Evolutionary conservation across 2,888 invertebrate genomes (phyloP).

Genomic region (Neria commutata): DNA sequence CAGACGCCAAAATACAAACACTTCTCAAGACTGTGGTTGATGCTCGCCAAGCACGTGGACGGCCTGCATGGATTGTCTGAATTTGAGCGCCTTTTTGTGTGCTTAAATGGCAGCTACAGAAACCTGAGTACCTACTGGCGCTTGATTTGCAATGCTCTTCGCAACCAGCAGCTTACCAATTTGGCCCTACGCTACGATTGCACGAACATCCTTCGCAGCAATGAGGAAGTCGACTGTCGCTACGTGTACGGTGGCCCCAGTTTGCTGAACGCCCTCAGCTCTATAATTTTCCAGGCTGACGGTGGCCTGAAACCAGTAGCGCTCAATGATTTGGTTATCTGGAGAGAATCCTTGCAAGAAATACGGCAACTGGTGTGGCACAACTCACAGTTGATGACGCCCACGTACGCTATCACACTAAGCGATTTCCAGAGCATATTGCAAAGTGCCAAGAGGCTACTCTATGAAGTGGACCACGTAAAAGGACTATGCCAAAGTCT

Average conservation of each 20-base stretch:
- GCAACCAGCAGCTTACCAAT: slow-evolving; percentile 44
- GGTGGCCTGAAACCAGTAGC: slow-evolving; percentile 52
- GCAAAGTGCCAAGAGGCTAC: slow-evolving; percentile 41
- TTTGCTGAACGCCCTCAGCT: slow-evolving; percentile 41
- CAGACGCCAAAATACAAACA: slow-evolving; percentile 32
- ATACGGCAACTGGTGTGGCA: slow-evolving; percentile 66
- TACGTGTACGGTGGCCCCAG: slow-evolving; percentile 49
- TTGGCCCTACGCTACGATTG: slow-evolving; percentile 43
- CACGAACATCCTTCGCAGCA: slow-evolving; percentile 18
- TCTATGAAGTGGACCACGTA: slow-evolving; percentile 49
- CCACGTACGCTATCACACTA: slow-evolving; percentile 26
- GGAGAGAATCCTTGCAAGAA: slow-evolving; percentile 48
- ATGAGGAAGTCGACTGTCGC: slow-evolving; percentile 41
- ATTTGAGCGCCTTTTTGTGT: slow-evolving; percentile 35
- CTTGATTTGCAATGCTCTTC: slow-evolving; percentile 30
- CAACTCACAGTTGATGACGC: slow-evolving; percentile 51
- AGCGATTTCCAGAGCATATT: slow-evolving; percentile 34
- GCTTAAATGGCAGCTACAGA: slow-evolving; percentile 45
- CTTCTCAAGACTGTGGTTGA: slow-evolving; percentile 34
- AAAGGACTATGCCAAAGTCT: slow-evolving; percentile 32
- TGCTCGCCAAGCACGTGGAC: slow-evolving; percentile 28
- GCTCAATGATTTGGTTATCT: slow-evolving; percentile 49
- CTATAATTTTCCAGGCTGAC: slow-evolving; percentile 45
- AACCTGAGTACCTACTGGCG: slow-evolving; percentile 47
- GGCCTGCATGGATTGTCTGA: slow-evolving; percentile 21